Conservation (phyloP, 2,797 vertebrate species). For the Syndactyla subalaris region DNA sequence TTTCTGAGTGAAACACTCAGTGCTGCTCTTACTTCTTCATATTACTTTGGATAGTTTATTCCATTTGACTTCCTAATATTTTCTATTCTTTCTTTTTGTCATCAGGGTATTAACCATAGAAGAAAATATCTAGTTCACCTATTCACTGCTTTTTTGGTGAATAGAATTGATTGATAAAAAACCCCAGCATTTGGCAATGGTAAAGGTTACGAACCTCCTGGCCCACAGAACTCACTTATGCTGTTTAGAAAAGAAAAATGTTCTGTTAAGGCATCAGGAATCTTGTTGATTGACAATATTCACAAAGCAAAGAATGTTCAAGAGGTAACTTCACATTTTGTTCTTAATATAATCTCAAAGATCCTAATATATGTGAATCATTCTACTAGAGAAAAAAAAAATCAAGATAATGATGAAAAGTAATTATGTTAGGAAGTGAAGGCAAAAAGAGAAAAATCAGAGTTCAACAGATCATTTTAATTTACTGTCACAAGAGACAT, state of each 20-base stretch:
- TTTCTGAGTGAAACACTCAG: not conserved
- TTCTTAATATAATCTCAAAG: not conserved
- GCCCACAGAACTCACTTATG: not conserved
- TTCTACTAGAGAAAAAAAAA: slow-evolving; percentile 21
- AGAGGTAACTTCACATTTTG: not conserved
- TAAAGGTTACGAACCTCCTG: not conserved
- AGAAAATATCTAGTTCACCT: not conserved
- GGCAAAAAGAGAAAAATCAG: slow-evolving; percentile 61
- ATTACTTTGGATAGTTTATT: not conserved
- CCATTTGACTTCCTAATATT: not conserved
- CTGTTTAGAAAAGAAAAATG: not conserved
- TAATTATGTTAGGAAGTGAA: slow-evolving; percentile 40
- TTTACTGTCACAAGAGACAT: slow-evolving; percentile 36
- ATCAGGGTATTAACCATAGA: not conserved
- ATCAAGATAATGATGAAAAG: slow-evolving; percentile 37
- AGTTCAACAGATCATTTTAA: slow-evolving; percentile 72
- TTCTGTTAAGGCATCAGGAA: not conserved
- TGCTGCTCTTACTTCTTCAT: not conserved
- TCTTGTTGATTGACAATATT: not conserved
- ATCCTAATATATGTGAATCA: not conserved
- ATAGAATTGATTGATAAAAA: not conserved
- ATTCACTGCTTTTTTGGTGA: not conserved
- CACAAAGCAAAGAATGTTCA: not conserved
- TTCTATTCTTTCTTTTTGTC: not conserved
- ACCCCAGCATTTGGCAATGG: not conserved